Evolutionary conservation across 2,888 invertebrate genomes (phyloP).

Genomic region (Zaprionus obscuricornis): DNA sequence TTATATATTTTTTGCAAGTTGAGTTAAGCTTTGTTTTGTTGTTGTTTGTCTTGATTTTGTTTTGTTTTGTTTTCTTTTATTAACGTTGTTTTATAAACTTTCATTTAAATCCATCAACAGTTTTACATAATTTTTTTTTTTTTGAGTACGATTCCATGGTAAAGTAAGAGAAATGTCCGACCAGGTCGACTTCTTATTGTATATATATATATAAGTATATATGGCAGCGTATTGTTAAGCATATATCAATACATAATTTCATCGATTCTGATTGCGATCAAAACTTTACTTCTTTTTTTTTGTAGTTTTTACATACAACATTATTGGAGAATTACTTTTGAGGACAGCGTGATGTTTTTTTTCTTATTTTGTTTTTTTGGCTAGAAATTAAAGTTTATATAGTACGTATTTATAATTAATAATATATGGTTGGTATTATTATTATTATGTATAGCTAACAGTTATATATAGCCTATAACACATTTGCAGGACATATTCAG

Average conservation of each 20-base stretch:
- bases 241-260: slow-evolving; percentile 61
- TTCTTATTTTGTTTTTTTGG: too few relatives aligned
- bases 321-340: slow-evolving; percentile 33
- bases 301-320: too few relatives aligned
- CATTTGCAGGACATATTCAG: slow-evolving; percentile 67
- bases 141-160: slow-evolving; percentile 40
- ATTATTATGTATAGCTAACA: slow-evolving; percentile 33
- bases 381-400: slow-evolving; percentile 28
- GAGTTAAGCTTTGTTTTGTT: slow-evolving; percentile 50
- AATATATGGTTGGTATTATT: slow-evolving; percentile 22
- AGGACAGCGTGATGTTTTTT: slow-evolving; percentile 43
- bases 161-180: slow-evolving; percentile 51
- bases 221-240: slow-evolving; percentile 73
- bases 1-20: slow-evolving; percentile 46
- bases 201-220: slow-evolving; percentile 37
- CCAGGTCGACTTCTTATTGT: slow-evolving; percentile 55
- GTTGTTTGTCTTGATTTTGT: slow-evolving; percentile 18
- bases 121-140: slow-evolving; percentile 54
- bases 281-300: slow-evolving; percentile 29
- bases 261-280: slow-evolving; percentile 19
- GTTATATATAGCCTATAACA: slow-evolving; percentile 55
- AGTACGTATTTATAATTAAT: too few relatives aligned
- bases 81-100: slow-evolving; percentile 76
- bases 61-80: slow-evolving; percentile 44
- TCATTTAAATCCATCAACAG: slow-evolving; percentile 69